phyloP scores from a whole-genome alignment of 2,888 invertebrate genomes.

The Diadegma fenestrale region DNA sequence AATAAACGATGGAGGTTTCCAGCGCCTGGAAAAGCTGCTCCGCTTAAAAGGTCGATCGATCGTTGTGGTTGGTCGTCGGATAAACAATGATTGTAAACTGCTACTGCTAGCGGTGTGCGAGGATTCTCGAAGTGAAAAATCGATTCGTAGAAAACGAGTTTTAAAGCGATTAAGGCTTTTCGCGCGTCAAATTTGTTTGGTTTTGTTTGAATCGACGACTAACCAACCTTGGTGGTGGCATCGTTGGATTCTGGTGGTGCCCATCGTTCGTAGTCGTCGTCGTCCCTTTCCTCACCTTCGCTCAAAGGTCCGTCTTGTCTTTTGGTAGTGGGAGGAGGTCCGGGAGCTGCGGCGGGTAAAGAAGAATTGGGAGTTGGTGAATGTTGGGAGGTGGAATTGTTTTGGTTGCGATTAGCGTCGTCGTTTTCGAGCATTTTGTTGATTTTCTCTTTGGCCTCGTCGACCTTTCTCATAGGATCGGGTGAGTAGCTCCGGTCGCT shows the following conservation, averaged over 20 bases:
- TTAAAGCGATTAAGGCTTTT: conserved; percentile 31
- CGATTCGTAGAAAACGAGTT: conserved; percentile 8
- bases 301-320: conserved; percentile 87
- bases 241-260: conserved; percentile 78
- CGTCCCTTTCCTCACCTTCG: conserved; percentile 87
- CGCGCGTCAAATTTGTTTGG: conserved; percentile 24
- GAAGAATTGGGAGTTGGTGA: not conserved
- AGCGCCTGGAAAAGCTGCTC: not conserved
- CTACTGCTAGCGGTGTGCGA: not conserved
- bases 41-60: not conserved
- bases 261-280: conserved; percentile 84
- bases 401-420: conserved; percentile 71
- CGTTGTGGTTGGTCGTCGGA: not conserved
- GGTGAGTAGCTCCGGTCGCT: conserved; percentile 86
- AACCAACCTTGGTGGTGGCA: conserved; percentile 80
- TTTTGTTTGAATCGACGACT: conserved; percentile 69
- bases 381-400: not conserved
- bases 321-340: conserved; percentile 79
- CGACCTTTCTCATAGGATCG: conserved; percentile 86
- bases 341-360: not conserved
- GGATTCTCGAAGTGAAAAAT: conserved; percentile 18
- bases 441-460: conserved; percentile 87
- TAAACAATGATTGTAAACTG: conserved; percentile 11
- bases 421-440: conserved; percentile 86
- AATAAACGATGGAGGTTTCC: not conserved